These are phyloP conservation scores for Acropternis orthonyx DNA, from an alignment of 2,797 vertebrate genomes.

Conservation along the genomic window DNA sequence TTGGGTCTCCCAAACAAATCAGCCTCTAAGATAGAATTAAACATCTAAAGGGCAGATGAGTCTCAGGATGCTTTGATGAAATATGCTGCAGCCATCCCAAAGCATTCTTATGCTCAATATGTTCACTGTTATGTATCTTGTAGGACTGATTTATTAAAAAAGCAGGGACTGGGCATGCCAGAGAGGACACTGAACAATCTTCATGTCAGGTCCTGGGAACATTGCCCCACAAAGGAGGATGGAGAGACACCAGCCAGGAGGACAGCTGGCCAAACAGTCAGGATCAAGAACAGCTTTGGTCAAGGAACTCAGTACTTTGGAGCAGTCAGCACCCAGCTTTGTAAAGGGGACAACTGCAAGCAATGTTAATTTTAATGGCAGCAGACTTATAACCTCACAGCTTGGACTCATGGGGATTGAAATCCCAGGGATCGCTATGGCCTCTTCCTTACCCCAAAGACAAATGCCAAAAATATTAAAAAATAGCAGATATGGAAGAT, in stretches of 20 bases:
- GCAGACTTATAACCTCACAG: not conserved
- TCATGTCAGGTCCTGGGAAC: not conserved
- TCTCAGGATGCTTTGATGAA: not conserved
- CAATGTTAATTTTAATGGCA: not conserved
- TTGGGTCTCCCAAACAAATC: not conserved
- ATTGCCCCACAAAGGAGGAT: not conserved
- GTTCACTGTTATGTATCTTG: not conserved
- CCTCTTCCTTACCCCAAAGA: not conserved
- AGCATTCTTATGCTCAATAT: not conserved
- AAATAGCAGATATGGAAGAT: not conserved
- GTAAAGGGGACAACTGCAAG: not conserved
- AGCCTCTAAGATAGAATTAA: not conserved
- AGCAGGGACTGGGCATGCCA: not conserved
- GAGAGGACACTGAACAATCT: not conserved
- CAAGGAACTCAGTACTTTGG: not conserved
- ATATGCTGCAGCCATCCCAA: not conserved
- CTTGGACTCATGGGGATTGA: not conserved
- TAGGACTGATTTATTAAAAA: not conserved
- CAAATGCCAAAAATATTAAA: slow-evolving; percentile 25
- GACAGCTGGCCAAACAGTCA: not conserved
- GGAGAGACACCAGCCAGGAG: not conserved
- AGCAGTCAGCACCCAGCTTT: not conserved
- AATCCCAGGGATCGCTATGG: not conserved
- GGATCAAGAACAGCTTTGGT: not conserved
- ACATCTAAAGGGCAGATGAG: not conserved